phyloP scores from a whole-genome alignment of 2,797 vertebrate genomes.

The Scarus forsteni region DNA sequence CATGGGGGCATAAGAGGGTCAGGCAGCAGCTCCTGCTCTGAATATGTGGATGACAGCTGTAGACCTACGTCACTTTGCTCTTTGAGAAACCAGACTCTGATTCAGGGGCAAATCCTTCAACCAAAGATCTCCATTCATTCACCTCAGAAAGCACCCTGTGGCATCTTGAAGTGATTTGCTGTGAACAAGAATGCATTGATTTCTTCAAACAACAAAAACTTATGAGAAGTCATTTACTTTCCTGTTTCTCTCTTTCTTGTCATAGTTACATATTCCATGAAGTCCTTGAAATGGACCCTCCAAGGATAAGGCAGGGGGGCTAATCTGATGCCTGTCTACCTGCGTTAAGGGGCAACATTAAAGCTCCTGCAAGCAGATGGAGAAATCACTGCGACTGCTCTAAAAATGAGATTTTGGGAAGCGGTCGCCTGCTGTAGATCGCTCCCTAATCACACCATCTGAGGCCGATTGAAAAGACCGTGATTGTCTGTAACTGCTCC shows the following conservation, averaged over 20 bases:
- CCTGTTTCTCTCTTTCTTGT: slow-evolving; percentile 15
- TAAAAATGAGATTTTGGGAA: slow-evolving; percentile 55
- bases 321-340: slow-evolving; percentile 56
- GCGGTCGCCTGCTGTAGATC: slow-evolving; percentile 36
- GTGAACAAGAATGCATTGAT: slow-evolving; percentile 10
- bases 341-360: slow-evolving; percentile 29
- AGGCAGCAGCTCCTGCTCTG: too few relatives aligned
- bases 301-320: slow-evolving; percentile 20
- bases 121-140: slow-evolving; percentile 11
- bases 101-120: slow-evolving; percentile 10
- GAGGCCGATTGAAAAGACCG: slow-evolving; percentile 57
- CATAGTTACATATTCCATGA: slow-evolving; percentile 12
- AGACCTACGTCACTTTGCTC: background rate
- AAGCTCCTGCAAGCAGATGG: slow-evolving; percentile 52
- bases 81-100: slow-evolving; percentile 13
- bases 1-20: too few relatives aligned
- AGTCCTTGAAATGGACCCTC: slow-evolving; percentile 17
- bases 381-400: slow-evolving; percentile 48
- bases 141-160: background rate
- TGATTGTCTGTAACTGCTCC: slow-evolving; percentile 51
- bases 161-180: slow-evolving; percentile 43
- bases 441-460: slow-evolving; percentile 63
- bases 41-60: slow-evolving; percentile 6
- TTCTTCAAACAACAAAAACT: too few relatives aligned
- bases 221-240: too few relatives aligned